A percentile compares a stretch with the other conserved stretches of the same genome.
These are phyloP conservation scores for Manis javanica DNA, from an alignment of 2,797 vertebrate genomes.

Conservation along the genomic window DNA sequence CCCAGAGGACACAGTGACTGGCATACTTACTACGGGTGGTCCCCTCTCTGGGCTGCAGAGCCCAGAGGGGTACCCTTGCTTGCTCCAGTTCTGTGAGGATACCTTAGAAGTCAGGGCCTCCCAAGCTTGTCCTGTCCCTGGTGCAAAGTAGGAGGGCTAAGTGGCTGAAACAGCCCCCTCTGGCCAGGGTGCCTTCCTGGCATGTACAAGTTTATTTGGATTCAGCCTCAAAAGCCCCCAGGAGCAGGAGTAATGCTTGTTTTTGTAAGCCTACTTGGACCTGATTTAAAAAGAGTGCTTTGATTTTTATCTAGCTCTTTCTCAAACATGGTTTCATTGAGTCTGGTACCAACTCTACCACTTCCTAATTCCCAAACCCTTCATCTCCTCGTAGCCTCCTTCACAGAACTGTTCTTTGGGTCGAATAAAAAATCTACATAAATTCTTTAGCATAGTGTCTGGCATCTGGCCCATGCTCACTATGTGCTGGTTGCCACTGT, in stretches of 20 bases:
- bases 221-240: neutral
- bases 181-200: neutral
- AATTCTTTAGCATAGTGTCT: neutral
- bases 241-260: neutral
- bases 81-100: neutral
- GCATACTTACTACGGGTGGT: accelerated
- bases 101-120: neutral
- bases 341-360: neutral
- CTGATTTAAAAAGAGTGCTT: neutral
- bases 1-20: neutral
- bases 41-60: neutral
- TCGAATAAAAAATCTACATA: neutral
- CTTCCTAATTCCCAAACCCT: neutral
- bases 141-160: neutral
- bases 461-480: neutral
- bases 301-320: neutral
- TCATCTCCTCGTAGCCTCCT: neutral
- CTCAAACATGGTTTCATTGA: neutral
- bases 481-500: neutral
- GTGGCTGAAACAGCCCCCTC: neutral
- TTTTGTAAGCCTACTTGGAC: neutral
- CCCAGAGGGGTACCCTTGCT: neutral
- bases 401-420: neutral
- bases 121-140: accelerated
- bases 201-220: neutral